Conservation (phyloP, 1,140 invertebrate genomes). For the Bradysia coprophila region DNA sequence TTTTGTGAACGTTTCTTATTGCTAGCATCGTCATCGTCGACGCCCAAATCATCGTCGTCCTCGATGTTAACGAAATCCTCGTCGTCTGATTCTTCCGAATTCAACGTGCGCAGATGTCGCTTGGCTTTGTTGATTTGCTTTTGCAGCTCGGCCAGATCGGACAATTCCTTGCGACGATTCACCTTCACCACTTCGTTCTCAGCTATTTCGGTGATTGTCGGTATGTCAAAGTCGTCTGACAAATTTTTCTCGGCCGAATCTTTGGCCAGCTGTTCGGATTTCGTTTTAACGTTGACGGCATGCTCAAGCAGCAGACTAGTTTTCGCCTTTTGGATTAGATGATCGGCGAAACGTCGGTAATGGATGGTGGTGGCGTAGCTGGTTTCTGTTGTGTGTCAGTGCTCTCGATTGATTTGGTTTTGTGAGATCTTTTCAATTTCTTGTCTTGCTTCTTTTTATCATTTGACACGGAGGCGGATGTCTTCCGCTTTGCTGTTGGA, state of each 20-base stretch:
- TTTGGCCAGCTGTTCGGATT: background rate
- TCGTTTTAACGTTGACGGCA: conserved; percentile 9
- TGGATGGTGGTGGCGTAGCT: conserved; percentile 24
- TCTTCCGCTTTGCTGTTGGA: conserved; percentile 4
- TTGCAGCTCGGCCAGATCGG: conserved; percentile 16
- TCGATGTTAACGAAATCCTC: conserved; percentile 38
- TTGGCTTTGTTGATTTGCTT: conserved; percentile 28
- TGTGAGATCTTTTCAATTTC: conserved; percentile 21
- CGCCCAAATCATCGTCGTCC: conserved; percentile 9
- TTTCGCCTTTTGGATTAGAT: conserved; percentile 23
- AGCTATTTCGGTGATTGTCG: conserved; percentile 25
- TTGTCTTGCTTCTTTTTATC: conserved; percentile 16
- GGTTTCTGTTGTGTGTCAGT: conserved; percentile 6
- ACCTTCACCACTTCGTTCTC: conserved; percentile 6
- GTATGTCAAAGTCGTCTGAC: conserved; percentile 24
- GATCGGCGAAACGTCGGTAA: conserved; percentile 36
- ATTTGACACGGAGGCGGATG: conserved; percentile 4
- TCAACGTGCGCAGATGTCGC: conserved; percentile 24
- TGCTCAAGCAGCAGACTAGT: conserved; percentile 13
- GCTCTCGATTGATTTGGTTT: conserved; percentile 13
- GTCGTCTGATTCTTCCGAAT: conserved; percentile 26
- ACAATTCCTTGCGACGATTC: conserved; percentile 12
- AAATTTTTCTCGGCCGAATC: conserved; percentile 16
- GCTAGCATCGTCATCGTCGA: conserved; percentile 1
- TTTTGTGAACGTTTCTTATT: too few species aligned